These are phyloP conservation scores for Chaetodon trifasciatus DNA, from an alignment of 2,797 vertebrate species.

Conservation along the genomic window DNA sequence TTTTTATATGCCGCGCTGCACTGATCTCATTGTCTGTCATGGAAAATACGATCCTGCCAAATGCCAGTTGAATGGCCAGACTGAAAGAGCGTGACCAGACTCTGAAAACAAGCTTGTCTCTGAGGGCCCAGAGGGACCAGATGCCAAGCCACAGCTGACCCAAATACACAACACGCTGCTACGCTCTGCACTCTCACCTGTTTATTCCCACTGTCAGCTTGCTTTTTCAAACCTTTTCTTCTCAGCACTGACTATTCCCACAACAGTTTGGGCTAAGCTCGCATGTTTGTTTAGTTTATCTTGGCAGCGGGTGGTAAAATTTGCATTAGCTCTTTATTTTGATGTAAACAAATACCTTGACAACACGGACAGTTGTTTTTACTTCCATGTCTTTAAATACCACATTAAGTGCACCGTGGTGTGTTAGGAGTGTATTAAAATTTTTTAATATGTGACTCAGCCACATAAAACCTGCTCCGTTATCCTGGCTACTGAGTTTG, in stretches of 20 bases:
- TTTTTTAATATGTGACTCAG: neutral
- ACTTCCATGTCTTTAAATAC: neutral
- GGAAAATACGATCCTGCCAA: conserved; percentile 44
- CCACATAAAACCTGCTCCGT: neutral
- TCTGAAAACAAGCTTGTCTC: conserved; percentile 62
- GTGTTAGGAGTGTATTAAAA: neutral
- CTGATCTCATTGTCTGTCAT: conserved; percentile 53
- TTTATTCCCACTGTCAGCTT: conserved; percentile 15
- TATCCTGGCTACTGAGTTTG: neutral
- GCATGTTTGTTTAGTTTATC: conserved; percentile 5
- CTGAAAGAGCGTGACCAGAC: conserved; percentile 47
- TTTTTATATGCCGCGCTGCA: neutral
- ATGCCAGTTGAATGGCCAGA: conserved; percentile 34
- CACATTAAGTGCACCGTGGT: neutral
- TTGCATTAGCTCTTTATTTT: neutral
- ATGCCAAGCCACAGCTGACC: conserved; percentile 45
- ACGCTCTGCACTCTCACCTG: conserved; percentile 27
- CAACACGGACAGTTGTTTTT: conserved; percentile 13
- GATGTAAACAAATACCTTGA: conserved; percentile 22
- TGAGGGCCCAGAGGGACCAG: neutral
- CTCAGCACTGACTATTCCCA: neutral
- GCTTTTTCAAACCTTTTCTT: conserved; percentile 18
- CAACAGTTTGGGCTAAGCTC: neutral
- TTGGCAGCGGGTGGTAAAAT: neutral
- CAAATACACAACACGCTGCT: conserved; percentile 20